Percentiles rank a stretch among this genome's conserved stretches.
phyloP scores from a whole-genome alignment of 1,140 invertebrate genomes.

The Whitmania pigra region DNA sequence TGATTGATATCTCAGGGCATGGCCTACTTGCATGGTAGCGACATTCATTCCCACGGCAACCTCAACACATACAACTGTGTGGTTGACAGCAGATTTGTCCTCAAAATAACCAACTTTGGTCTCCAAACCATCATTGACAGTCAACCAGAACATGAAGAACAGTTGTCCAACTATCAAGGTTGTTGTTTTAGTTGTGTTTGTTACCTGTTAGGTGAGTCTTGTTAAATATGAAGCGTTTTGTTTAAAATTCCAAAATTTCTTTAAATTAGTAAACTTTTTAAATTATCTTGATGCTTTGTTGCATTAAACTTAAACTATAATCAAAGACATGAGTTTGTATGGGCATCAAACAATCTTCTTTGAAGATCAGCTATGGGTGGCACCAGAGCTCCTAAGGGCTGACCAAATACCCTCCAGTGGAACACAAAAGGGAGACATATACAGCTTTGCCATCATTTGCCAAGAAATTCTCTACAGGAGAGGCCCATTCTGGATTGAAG shows the following conservation, averaged over 20 bases:
- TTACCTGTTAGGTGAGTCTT: too few relatives aligned
- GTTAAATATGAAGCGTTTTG: too few relatives aligned
- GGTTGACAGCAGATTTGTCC: constrained; percentile 80
- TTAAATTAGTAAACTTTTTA: too few relatives aligned
- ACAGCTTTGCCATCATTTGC: constrained; percentile 75
- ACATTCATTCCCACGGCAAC: constrained; percentile 75
- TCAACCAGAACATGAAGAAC: too few relatives aligned
- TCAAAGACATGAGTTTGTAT: too few relatives aligned
- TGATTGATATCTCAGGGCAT: constrained; percentile 65
- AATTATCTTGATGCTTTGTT: too few relatives aligned
- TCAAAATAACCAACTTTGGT: constrained; percentile 77
- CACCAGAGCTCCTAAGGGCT: constrained; percentile 17
- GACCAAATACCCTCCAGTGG: constrained; percentile 43
- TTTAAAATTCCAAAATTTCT: too few relatives aligned
- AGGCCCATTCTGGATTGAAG: constrained; percentile 56
- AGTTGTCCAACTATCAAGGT: too few relatives aligned
- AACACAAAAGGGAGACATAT: constrained; percentile 74
- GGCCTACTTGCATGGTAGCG: constrained; percentile 73
- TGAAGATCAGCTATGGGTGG: constrained; percentile 55
- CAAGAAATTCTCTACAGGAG: constrained; percentile 58
- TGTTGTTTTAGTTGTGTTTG: too few relatives aligned
- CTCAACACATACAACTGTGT: constrained; percentile 90
- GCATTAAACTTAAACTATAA: too few relatives aligned
- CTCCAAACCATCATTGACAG: constrained; percentile 17
- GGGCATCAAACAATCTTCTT: neutral